These are phyloP conservation scores for Troilus luridus DNA, from an alignment of 2,888 invertebrate species.

Conservation along the genomic window DNA sequence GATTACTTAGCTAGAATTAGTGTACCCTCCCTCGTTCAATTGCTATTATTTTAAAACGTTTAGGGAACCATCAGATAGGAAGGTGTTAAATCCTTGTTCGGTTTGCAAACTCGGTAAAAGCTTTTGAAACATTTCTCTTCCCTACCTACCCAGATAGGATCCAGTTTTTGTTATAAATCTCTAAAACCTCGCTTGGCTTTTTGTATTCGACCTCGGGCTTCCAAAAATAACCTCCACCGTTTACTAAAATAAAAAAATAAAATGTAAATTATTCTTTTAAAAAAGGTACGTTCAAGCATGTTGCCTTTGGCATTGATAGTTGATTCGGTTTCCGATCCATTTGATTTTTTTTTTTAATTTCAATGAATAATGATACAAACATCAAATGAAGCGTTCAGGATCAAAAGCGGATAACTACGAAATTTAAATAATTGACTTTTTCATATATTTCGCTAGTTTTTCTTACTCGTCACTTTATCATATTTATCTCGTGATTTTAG, in stretches of 20 bases:
- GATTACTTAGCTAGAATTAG: not conserved
- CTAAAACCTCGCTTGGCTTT: not conserved
- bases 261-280: not conserved
- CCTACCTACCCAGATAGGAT: not conserved
- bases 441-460: no score
- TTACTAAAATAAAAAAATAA: not conserved
- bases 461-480: no score
- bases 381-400: no score
- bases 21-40: not conserved
- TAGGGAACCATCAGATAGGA: not conserved
- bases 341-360: not conserved
- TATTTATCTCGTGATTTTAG: no score
- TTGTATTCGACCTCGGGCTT: not conserved
- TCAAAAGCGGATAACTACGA: no score
- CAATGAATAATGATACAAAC: no score
- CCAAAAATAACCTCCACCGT: not conserved
- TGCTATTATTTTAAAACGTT: not conserved
- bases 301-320: not conserved
- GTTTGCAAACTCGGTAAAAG: slow-evolving; percentile 7
- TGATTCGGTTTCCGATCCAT: not conserved
- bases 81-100: not conserved
- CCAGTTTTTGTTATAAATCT: slow-evolving; percentile 31
- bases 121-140: not conserved
- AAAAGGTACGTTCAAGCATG: not conserved
- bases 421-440: no score